Evolutionary conservation across 2,888 invertebrate genomes (phyloP).

Genomic region (Muschampia plurimacula): DNA sequence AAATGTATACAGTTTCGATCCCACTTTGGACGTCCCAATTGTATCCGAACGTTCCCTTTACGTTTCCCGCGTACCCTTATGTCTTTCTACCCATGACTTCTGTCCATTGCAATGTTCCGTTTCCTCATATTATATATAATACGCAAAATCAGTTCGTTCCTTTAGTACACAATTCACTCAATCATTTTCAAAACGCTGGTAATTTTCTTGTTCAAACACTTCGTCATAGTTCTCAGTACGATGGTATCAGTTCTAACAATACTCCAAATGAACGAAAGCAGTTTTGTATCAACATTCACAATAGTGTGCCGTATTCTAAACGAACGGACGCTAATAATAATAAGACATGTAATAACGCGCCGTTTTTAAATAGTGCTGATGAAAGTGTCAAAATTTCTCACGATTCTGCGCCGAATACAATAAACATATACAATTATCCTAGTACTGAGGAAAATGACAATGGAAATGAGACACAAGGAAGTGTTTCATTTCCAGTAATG

Average conservation of each 20-base stretch:
- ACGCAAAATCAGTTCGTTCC: neutral
- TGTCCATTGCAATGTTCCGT: neutral
- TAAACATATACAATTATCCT: slow-evolving; percentile 11
- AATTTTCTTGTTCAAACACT: too few species aligned
- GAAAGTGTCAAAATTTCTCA: neutral
- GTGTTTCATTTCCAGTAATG: neutral
- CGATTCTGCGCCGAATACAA: neutral
- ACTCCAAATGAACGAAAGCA: neutral
- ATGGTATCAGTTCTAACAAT: neutral
- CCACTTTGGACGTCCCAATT: neutral
- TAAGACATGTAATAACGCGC: neutral
- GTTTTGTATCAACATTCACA: slow-evolving; percentile 1
- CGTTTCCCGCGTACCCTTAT: neutral
- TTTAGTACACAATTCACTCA: too few species aligned
- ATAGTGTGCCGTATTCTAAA: neutral
- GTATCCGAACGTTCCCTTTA: neutral
- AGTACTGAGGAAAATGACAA: neutral
- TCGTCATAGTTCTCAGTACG: neutral
- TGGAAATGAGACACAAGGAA: neutral
- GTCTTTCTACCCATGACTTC: neutral
- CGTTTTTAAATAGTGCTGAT: neutral
- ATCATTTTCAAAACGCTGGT: too few species aligned
- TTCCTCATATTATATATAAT: neutral
- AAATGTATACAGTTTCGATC: neutral
- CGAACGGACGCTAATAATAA: neutral